Base-by-base conservation (phyloP, 1,140 invertebrate genomes). In the Apis laboriosa region DNA sequence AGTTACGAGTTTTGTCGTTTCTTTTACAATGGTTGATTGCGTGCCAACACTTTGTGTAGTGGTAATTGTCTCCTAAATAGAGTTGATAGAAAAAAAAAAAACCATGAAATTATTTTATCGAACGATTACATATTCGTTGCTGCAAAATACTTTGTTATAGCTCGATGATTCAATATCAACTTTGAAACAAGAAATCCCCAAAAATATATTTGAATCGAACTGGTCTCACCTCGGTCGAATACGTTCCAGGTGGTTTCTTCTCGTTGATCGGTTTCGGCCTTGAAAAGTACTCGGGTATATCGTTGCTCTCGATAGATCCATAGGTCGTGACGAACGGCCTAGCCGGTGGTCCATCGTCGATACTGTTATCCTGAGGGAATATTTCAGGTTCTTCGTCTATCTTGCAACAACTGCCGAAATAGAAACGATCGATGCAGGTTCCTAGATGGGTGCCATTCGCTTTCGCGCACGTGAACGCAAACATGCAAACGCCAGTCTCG, bases 391-490 rank as follows among this genome's bases (percentile, higher is more conserved):
- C 90, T 87, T 94, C 88, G 89, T 92, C 94, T 64, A 97, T 94
- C 87, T 97, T 97, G 93, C 98, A 99, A 90, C 98, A 98, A 55
- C 97, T 98, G 64, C 97, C 97, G 90, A 98, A 98, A 93, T 98
- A 98, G 93, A 98, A 98, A 71, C 97, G 96, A 93, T 99, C 98
- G 91, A 98, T 97, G 92, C 98, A 99, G 9, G 97, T 98, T 72
- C 97, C 98, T 82, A 98, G 94, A 90, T 98, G 98, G 3, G 97
- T 97, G 53, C 98, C 98, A 92, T 98, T 98, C 51, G 97, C 96
- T 94, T 98, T 98, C 56, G 98, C 96, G 91, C 98, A 99, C 84
- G 98, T 97, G 93, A 98, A 98, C 76, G 98, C 98, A 92, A 99
- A 98, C 98, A 99, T 99, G 91, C 98, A 99, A 13, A 97, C 95